Base-by-base conservation (phyloP, 2,888 invertebrate genomes). In the Caenorhabditis panamensis region DNA sequence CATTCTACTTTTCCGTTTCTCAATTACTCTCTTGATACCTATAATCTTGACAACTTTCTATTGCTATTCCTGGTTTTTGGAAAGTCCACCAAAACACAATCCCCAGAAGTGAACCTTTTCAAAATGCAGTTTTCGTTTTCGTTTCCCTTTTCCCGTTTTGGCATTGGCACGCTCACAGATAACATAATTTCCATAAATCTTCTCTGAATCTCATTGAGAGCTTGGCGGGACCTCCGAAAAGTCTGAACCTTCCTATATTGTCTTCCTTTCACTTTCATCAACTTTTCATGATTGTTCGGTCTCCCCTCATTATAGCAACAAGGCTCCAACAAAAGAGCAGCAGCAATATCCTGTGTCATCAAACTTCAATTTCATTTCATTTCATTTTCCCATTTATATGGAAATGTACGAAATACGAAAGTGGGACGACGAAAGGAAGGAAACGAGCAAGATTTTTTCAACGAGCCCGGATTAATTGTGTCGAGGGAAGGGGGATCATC, bases 141-240 rank as follows among this genome's bases (percentile, higher is more conserved):
- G 16, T 31, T 49, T 58, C 16, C 26, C 24, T 66, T 26, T 31
- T 31, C 9, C 9, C 31, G 4, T 31, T 31, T 31, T 31, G 31
- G 8, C 44, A 1, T 31, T 24, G 59, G 41, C 24, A 44, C 44
- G 41, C 53, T 18, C 24, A 22, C 3, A 20, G 37, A 72, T 63
- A 72, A 72, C 72, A 44, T 56, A 24, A 47, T 72, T 63, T 72
- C 47, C 72, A 72, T 72, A 72, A 72, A 72, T 72, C 47, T 56
- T 49, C 16, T 24, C 3, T 9, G 20, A 28, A 22, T 26, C 36
- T 68, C 24, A 13, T 37, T 44, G 28, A 36, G 16, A 36, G 22
- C 51, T 56, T 13, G 5, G 5, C 31, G 41, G 31, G 31, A 6
- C 9, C 31, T 31, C 9, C 5, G 31, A 31, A 41, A 41, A 11